Evolutionary conservation across 1,140 invertebrate species (phyloP), one percentile per base, ranked within the genome.

Genomic region (Ruditapes philippinarum): DNA sequence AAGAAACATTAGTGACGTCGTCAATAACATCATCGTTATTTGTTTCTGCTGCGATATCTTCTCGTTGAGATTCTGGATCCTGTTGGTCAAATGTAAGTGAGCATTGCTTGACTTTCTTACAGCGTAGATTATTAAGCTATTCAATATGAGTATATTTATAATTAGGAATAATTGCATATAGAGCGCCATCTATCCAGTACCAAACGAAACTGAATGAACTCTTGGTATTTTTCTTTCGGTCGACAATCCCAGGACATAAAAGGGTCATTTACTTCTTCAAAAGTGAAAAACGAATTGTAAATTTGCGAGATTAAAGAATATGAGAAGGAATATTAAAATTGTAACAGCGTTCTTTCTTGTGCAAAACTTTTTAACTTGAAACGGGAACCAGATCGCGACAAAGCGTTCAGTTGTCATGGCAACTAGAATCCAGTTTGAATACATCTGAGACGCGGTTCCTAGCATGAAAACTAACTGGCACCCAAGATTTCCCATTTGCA

Each of bases 351-450:
- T 80, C 22, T 38, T 57, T 38, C 83, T 88, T 25, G 90, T 65
- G 70, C 91, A 94, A 9, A 93, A 54, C 28, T 91, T 80, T 31
- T 90, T 91, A 0, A 95, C 92, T 40, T 91, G 89, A 0, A 95
- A 83, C 0, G 94, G 94, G 40, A 94, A 94, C 90, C 91, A 93
- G 11, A 95, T 92, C 22, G 94, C 94, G 14, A 94, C 87, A 70
- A 93, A 95, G 3, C 94, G 87, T 81, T 95, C 94, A 4, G 92
- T 68, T 5, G 94, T 93, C 93, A 95, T 94, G 62, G 91, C 88
- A 19, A 94, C 94, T 1, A 94, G 89, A 22, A 94, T 68, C 94
- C 94, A 94, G 78, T 94, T 94, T 22, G 93, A 86, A 68, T 92
- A 93, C 51, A 91, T 92, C 81, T 90, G 87, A 7, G 88, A 85